phyloP scores from a whole-genome alignment of 2,113 vertebrate genomes.

The Chaenocephalus aceratus region DNA sequence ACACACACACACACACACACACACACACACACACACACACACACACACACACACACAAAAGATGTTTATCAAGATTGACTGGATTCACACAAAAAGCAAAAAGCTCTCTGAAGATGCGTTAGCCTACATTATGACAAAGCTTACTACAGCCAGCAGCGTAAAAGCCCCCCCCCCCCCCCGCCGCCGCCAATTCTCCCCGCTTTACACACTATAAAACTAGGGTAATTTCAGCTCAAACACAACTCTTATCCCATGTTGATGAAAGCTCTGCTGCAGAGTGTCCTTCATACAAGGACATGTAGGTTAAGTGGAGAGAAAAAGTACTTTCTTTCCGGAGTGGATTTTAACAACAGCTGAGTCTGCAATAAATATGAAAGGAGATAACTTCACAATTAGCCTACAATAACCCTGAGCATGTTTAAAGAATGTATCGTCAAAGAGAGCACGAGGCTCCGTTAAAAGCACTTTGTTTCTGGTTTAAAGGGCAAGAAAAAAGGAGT shows the following conservation, averaged over 20 bases:
- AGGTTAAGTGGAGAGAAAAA: constrained; percentile 46
- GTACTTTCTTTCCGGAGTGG: no score
- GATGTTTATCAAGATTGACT: constrained; percentile 57
- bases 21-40: no score
- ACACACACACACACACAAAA: neutral
- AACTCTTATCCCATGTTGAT: neutral
- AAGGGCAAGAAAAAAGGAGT: neutral
- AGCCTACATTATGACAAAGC: constrained; percentile 67
- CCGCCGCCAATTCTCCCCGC: constrained; percentile 32
- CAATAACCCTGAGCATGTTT: constrained; percentile 13
- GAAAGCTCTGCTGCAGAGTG: constrained; percentile 30
- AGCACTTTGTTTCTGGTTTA: neutral
- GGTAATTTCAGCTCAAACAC: constrained; percentile 50
- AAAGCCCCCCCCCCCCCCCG: constrained; percentile 1
- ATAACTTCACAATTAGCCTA: neutral
- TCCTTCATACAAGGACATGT: constrained; percentile 13
- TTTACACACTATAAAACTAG: constrained; percentile 70
- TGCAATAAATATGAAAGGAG: no score
- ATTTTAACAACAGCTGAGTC: neutral
- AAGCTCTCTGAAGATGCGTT: constrained; percentile 46
- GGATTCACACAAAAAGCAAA: constrained; percentile 62
- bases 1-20: no score
- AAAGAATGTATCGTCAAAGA: neutral
- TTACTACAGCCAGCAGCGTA: constrained; percentile 21
- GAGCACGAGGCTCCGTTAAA: constrained; percentile 15